Evolutionary conservation across 1,140 invertebrate species (phyloP), one percentile per base, ranked within the genome.

Genomic region (Venturia canescens): DNA sequence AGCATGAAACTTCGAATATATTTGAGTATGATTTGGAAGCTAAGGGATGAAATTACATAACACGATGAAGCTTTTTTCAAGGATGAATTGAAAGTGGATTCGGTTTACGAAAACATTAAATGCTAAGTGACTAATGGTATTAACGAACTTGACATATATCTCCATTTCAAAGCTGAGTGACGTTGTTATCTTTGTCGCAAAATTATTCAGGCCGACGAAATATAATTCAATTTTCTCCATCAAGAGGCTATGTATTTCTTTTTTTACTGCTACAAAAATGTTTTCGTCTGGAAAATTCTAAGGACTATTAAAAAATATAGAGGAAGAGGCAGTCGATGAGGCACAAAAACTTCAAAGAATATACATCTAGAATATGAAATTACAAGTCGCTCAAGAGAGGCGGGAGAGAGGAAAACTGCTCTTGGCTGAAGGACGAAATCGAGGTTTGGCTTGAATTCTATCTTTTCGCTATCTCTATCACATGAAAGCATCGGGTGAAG

Each of bases 331-430:
- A 87, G 83, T 87, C 86, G 86, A 87, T 88, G 85, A 88, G 85
- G 83, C 82, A 83, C 81, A 85, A 88, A 74, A 89, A 88, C 84
- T 86, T 89, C 82, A 86, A 89, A 88, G 87, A 88, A 89, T 75
- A 75, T 72, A 72, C 31, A 72, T 66, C 60, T 27, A 27, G 60
- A 44, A 72, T 34, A 48, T 72, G 48, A 44, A 89, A 90, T 89
- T 89, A 88, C 86, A 86, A 88, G 86, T 86, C 83, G 84, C 80
- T 82, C 81, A 86, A 86, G 80, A 75, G 53, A 75, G 80, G 78
- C 78, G 80, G 18, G 13, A 60, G 69, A 34, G 53, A 26, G 48
- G 53, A 71, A 34, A 53, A 80, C 50, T 23, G 66, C 76, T 60
- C 44, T 29, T 50, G 60, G 71, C n/a, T 29, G 11, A 78, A 70